Conservation (phyloP, 35 echinoderm and acorn worm genomes). For the Lytechinus pictus region DNA sequence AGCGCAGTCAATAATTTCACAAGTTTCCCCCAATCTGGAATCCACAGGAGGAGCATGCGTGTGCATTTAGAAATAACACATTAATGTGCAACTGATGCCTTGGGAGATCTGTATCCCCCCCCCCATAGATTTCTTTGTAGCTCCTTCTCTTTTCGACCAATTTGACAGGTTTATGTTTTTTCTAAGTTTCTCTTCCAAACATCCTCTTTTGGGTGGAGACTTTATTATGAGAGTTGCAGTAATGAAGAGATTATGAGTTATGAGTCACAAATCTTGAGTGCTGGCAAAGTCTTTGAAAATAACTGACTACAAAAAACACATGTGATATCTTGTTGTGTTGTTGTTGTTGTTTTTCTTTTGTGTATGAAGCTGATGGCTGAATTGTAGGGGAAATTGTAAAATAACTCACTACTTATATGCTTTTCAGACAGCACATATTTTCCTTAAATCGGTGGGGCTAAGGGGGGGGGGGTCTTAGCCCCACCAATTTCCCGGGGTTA, state of each 20-base stretch:
- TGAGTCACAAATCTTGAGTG: slow-evolving; percentile 1
- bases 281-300: not conserved
- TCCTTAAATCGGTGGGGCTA: too few relatives aligned
- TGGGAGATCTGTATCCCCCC: not conserved
- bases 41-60: not conserved
- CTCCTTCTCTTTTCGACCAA: not conserved
- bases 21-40: not conserved
- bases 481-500: too few relatives aligned
- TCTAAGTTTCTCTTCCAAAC: not conserved
- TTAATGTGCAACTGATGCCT: not conserved
- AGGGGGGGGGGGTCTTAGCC: too few relatives aligned
- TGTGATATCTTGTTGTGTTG: not conserved
- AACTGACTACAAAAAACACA: not conserved
- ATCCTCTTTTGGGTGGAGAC: not conserved
- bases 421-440: too few relatives aligned
- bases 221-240: not conserved
- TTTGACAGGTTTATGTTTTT: not conserved
- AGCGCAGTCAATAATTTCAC: not conserved
- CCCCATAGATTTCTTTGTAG: not conserved
- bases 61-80: slow-evolving; percentile 19
- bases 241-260: not conserved
- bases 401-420: not conserved
- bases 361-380: not conserved
- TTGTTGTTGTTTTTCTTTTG: not conserved
- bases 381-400: not conserved